Conservation (phyloP, 2,797 vertebrate species). For the Oceanodroma leucorhoa region DNA sequence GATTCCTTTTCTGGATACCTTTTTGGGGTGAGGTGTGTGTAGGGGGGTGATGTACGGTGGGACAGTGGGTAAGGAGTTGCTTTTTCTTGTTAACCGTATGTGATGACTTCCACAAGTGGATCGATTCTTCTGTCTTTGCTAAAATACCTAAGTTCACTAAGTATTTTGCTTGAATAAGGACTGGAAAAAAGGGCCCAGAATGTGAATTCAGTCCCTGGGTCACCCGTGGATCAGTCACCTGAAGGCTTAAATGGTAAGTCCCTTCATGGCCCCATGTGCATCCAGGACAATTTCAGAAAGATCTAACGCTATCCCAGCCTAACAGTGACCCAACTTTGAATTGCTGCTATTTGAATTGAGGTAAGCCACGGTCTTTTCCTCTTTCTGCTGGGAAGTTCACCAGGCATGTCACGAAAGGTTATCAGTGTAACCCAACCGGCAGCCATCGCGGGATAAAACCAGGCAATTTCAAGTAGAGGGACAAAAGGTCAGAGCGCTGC, state of each 20-base stretch:
- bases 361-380: neutral
- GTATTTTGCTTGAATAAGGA: neutral
- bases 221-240: neutral
- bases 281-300: neutral
- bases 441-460: neutral
- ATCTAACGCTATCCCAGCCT: neutral
- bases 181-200: neutral
- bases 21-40: fast-evolving
- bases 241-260: neutral
- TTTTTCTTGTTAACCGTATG: neutral
- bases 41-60: neutral
- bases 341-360: neutral
- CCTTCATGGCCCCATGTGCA: neutral
- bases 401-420: conserved; percentile 1
- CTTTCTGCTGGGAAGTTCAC: neutral
- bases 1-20: neutral
- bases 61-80: neutral
- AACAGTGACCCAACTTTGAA: neutral
- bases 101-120: neutral
- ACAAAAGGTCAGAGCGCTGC: conserved; percentile 60
- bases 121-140: neutral
- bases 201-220: neutral
- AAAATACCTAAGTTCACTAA: neutral
- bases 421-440: neutral
- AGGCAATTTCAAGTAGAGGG: neutral